Percentiles rank a stretch among this genome's conserved stretches.
Evolutionary conservation across 2,888 invertebrate genomes (phyloP).

Genomic region (Diaperis boleti): DNA sequence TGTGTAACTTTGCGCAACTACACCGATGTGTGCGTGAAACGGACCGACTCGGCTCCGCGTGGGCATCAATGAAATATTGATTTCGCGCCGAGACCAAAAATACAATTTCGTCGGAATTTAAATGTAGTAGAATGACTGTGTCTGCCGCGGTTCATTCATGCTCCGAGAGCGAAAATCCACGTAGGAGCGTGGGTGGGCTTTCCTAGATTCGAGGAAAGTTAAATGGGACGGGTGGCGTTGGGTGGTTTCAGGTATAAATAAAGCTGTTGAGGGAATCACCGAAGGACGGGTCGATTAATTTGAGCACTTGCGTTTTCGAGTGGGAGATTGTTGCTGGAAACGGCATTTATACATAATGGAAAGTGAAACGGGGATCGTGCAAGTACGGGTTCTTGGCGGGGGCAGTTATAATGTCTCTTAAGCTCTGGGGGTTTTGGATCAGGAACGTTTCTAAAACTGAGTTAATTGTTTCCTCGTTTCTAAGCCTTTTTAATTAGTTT

Average conservation of each 20-base stretch:
- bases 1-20: not conserved
- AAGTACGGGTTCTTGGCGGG: no score
- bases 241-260: not conserved
- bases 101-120: slow-evolving; percentile 49
- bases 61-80: slow-evolving; percentile 63
- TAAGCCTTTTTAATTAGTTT: no score
- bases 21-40: slow-evolving; percentile 41
- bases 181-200: slow-evolving; percentile 1
- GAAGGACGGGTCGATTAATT: no score
- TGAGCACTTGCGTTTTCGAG: no score
- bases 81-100: slow-evolving; percentile 51
- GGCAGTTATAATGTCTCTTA: no score
- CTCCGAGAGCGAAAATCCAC: no score
- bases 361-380: no score
- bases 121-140: slow-evolving; percentile 40
- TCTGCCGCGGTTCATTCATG: slow-evolving; percentile 12
- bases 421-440: no score
- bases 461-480: no score
- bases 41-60: slow-evolving; percentile 45
- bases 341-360: no score
- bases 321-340: no score
- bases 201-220: not conserved
- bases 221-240: not conserved
- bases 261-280: not conserved
- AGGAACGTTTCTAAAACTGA: no score